Evolutionary conservation across 2,797 vertebrate species (phyloP).

Genomic region (Botia almorhae): DNA sequence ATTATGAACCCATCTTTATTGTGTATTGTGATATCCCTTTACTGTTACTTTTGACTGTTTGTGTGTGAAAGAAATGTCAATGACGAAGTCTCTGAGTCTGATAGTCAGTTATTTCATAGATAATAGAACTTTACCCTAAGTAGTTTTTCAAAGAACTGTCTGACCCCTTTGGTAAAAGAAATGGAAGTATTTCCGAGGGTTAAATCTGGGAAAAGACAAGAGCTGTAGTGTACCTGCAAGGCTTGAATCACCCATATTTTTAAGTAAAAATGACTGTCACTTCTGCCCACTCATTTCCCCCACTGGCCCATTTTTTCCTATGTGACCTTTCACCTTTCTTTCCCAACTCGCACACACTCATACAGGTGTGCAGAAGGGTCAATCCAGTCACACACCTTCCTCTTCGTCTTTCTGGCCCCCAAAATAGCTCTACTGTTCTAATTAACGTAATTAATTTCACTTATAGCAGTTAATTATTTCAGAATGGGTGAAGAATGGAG

Average conservation of each 20-base stretch:
- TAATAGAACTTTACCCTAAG: constrained; percentile 1
- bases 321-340: constrained; percentile 12
- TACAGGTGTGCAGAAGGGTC: constrained; percentile 40
- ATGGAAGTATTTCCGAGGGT: constrained; percentile 22
- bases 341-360: neutral
- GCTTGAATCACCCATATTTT: constrained; percentile 9
- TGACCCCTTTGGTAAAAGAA: constrained; percentile 27
- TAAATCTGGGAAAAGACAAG: constrained; percentile 1
- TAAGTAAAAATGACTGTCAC: neutral
- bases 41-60: constrained; percentile 39
- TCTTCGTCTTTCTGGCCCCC: constrained; percentile 51
- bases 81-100: constrained; percentile 16
- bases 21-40: neutral
- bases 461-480: constrained; percentile 88
- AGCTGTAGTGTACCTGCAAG: constrained; percentile 12
- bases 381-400: constrained; percentile 51
- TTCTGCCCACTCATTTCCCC: constrained; percentile 11
- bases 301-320: neutral
- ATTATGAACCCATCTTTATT: neutral
- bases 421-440: constrained; percentile 75
- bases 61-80: constrained; percentile 29
- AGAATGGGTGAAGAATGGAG: constrained; percentile 77
- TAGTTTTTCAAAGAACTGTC: constrained; percentile 33
- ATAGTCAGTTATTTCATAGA: constrained; percentile 31
- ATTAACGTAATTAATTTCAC: constrained; percentile 88